Conservation (phyloP, 1,140 invertebrate genomes). For the Cyrtorhinus lividipennis region DNA sequence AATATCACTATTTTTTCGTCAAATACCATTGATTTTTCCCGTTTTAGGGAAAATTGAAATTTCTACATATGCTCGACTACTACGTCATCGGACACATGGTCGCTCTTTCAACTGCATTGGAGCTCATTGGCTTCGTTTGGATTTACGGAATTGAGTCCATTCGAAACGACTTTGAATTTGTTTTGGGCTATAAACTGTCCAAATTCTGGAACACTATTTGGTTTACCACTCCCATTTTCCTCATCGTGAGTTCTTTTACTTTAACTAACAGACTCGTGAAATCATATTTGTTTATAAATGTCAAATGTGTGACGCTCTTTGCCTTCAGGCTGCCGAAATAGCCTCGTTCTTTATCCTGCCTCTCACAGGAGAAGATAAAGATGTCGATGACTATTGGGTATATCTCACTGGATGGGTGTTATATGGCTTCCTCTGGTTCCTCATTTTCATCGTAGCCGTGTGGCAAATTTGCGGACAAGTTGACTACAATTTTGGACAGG, state of each 20-base stretch:
- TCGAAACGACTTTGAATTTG: constrained; percentile 38
- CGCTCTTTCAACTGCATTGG: constrained; percentile 32
- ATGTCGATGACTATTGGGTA: constrained; percentile 31
- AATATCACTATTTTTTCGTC: no score
- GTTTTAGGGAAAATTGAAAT: constrained; percentile 11
- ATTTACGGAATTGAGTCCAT: constrained; percentile 36
- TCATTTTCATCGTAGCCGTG: constrained; percentile 32
- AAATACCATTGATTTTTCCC: not conserved
- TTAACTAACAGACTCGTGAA: not conserved
- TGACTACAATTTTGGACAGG: constrained; percentile 31
- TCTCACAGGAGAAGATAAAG: constrained; percentile 22
- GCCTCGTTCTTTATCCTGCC: constrained; percentile 31
- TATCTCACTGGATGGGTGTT: constrained; percentile 32
- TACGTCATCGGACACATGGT: constrained; percentile 37
- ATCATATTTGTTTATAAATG: not conserved
- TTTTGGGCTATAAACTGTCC: constrained; percentile 33
- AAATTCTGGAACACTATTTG: constrained; percentile 34
- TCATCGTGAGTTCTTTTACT: constrained; percentile 30
- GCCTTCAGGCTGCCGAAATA: constrained; percentile 28
- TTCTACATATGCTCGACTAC: constrained; percentile 34
- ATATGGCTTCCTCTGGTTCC: constrained; percentile 30
- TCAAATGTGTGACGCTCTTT: not conserved
- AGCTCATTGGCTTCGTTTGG: constrained; percentile 34
- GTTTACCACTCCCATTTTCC: constrained; percentile 32
- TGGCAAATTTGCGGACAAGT: constrained; percentile 31